phyloP scores from a whole-genome alignment of 2,888 invertebrate genomes.

The Chrysotoxum bicinctum region DNA sequence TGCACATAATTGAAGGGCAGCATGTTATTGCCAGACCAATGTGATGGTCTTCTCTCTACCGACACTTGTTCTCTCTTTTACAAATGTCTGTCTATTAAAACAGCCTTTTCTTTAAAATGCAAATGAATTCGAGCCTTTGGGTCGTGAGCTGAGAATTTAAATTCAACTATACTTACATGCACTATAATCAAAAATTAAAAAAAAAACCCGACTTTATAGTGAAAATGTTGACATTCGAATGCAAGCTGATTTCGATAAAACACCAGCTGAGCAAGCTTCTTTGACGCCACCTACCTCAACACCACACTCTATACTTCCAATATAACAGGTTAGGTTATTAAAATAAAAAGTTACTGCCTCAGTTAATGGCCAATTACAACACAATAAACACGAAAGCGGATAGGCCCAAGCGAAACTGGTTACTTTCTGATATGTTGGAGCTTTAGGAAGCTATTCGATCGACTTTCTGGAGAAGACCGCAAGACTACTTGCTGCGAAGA shows the following conservation, averaged over 20 bases:
- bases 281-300: slow-evolving; percentile 22
- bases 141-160: not conserved
- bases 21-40: slow-evolving; percentile 73
- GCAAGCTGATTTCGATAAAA: slow-evolving; percentile 23
- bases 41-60: not conserved
- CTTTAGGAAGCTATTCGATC: not conserved
- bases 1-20: slow-evolving; percentile 79
- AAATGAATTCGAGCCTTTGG: slow-evolving; percentile 4
- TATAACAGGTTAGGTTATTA: slow-evolving; percentile 48
- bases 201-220: slow-evolving; percentile 13
- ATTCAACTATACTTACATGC: not conserved
- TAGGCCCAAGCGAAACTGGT: slow-evolving; percentile 30
- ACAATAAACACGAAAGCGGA: not conserved
- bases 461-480: slow-evolving; percentile 21
- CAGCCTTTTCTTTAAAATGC: slow-evolving; percentile 4
- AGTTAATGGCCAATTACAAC: slow-evolving; percentile 48
- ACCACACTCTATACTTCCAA: slow-evolving; percentile 4
- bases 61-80: not conserved
- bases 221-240: slow-evolving; percentile 52
- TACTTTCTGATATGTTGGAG: not conserved
- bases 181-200: not conserved
- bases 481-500: slow-evolving; percentile 34
- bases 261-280: slow-evolving; percentile 46
- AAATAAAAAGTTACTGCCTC: slow-evolving; percentile 2
- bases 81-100: slow-evolving; percentile 2